phyloP scores from a whole-genome alignment of 2,113 vertebrate species.

The Brachypodius melanocephalos region DNA sequence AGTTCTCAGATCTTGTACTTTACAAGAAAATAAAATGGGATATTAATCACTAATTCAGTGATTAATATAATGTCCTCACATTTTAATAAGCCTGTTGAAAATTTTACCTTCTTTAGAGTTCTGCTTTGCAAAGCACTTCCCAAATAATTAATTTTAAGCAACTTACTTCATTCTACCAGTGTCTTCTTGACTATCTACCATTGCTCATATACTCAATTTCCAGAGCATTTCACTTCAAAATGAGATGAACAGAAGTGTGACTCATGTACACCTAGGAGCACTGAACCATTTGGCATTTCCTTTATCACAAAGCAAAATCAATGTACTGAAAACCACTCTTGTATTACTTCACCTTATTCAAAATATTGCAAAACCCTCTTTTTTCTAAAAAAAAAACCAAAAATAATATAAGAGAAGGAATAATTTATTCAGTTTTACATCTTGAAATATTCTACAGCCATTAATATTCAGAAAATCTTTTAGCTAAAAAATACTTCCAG shows the following conservation, averaged over 20 bases:
- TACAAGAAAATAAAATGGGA: constrained; percentile 22
- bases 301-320: constrained; percentile 25
- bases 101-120: constrained; percentile 18
- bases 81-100: constrained; percentile 34
- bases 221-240: constrained; percentile 46
- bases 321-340: not conserved
- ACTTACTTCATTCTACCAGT: constrained; percentile 30
- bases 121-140: constrained; percentile 32
- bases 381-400: not conserved
- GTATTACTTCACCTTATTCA: not conserved
- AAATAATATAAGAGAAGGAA: not conserved
- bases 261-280: not conserved
- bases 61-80: not conserved
- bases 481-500: not conserved
- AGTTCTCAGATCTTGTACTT: not conserved
- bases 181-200: not conserved
- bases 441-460: not conserved
- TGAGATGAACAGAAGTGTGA: constrained; percentile 6
- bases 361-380: not conserved
- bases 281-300: not conserved
- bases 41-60: constrained; percentile 30
- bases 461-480: not conserved
- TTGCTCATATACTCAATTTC: constrained; percentile 44
- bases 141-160: constrained; percentile 57
- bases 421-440: not conserved